Evolutionary conservation across 1,140 invertebrate genomes (phyloP).

Genomic region (Aporrectodea caliginosa): DNA sequence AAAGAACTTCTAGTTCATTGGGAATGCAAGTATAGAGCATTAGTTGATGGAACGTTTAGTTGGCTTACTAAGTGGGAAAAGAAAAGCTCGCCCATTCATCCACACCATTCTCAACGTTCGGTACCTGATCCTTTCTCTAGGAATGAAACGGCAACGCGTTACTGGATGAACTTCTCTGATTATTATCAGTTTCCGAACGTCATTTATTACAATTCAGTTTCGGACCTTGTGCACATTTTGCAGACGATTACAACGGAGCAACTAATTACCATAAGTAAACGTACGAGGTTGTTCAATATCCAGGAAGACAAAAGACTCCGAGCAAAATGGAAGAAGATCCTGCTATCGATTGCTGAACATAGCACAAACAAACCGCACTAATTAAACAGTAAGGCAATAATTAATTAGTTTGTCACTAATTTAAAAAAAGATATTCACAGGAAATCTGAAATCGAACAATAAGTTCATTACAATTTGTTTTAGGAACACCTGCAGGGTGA

Average conservation of each 20-base stretch:
- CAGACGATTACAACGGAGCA: neutral
- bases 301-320: neutral
- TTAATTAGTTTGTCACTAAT: no score
- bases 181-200: neutral
- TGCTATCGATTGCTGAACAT: neutral
- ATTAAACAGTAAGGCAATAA: no score
- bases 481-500: no score
- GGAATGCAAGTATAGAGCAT: constrained; percentile 5
- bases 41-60: neutral
- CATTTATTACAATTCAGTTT: neutral
- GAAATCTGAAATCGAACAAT: no score
- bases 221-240: neutral
- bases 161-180: neutral
- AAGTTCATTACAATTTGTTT: no score
- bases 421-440: no score
- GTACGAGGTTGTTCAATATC: neutral
- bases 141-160: neutral
- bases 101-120: neutral
- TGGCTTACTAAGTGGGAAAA: neutral
- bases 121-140: neutral
- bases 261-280: neutral
- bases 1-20: constrained; percentile 9
- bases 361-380: neutral
- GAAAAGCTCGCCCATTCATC: neutral
- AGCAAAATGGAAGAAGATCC: neutral